phyloP scores from a whole-genome alignment of 2,113 vertebrate species.

The Oxyruncus cristatus region DNA sequence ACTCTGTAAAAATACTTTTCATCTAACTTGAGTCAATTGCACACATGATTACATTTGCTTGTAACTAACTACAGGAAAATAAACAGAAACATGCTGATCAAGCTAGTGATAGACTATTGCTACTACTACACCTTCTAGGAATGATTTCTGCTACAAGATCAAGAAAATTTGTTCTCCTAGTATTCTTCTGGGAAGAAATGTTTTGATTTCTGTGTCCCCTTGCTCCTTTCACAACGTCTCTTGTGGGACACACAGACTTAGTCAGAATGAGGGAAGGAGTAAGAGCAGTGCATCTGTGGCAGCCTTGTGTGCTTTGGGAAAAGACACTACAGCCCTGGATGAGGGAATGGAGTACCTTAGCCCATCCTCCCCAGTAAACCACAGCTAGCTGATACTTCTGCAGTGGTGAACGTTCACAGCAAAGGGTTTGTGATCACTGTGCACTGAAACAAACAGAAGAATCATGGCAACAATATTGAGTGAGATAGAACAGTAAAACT shows the following conservation, averaged over 20 bases:
- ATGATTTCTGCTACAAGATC: not conserved
- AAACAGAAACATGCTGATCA: not conserved
- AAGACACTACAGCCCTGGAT: not conserved
- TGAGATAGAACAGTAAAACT: not conserved
- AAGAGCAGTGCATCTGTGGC: not conserved
- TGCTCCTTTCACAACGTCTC: not conserved
- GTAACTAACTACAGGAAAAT: not conserved
- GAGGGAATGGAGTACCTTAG: not conserved
- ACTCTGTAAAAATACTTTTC: not conserved
- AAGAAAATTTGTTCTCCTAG: not conserved
- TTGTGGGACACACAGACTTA: not conserved
- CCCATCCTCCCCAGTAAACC: not conserved
- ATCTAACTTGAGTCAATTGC: not conserved
- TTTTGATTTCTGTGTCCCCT: not conserved
- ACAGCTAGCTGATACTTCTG: not conserved
- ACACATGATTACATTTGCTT: not conserved
- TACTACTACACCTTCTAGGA: not conserved
- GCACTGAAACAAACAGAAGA: not conserved
- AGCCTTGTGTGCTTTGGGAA: not conserved
- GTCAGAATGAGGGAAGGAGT: rapidly evolving
- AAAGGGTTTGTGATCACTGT: not conserved
- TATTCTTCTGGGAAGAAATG: not conserved
- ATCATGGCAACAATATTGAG: not conserved
- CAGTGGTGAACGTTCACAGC: not conserved
- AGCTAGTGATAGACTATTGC: not conserved